These are phyloP conservation scores for Xyrauchen texanus DNA, from an alignment of 2,113 vertebrate genomes.

Conservation along the genomic window DNA sequence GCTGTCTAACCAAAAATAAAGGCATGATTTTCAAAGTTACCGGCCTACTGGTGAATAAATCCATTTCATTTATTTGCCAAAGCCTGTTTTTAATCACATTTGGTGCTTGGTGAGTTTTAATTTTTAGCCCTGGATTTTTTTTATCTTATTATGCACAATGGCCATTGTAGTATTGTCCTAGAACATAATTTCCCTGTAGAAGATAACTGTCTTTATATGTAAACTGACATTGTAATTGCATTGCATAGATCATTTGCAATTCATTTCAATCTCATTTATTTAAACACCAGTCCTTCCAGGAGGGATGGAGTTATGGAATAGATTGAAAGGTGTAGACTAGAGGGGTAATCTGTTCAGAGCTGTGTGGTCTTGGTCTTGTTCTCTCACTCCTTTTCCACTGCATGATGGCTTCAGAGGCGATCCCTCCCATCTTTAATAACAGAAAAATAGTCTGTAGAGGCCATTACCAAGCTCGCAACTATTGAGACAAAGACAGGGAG, in stretches of 20 bases:
- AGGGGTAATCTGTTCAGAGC: slow-evolving; percentile 36
- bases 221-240: not conserved
- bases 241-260: not conserved
- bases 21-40: no score
- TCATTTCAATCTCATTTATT: slow-evolving; percentile 35
- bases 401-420: slow-evolving; percentile 29
- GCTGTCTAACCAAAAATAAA: no score
- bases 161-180: no score
- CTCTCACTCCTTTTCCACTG: slow-evolving; percentile 32
- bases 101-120: no score
- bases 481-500: not conserved
- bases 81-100: no score
- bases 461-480: slow-evolving; percentile 11
- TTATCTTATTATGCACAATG: no score
- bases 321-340: slow-evolving; percentile 24
- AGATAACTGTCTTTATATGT: not conserved
- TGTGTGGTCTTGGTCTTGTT: slow-evolving; percentile 23
- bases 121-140: no score
- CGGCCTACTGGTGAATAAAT: no score
- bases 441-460: slow-evolving; percentile 16
- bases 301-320: slow-evolving; percentile 35
- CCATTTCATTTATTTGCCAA: no score
- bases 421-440: slow-evolving; percentile 32
- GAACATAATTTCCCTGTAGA: no score
- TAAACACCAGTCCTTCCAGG: slow-evolving; percentile 15